Base-by-base conservation (phyloP, 92 coral and sea anemone species). In the Zoanthus sociatus region DNA sequence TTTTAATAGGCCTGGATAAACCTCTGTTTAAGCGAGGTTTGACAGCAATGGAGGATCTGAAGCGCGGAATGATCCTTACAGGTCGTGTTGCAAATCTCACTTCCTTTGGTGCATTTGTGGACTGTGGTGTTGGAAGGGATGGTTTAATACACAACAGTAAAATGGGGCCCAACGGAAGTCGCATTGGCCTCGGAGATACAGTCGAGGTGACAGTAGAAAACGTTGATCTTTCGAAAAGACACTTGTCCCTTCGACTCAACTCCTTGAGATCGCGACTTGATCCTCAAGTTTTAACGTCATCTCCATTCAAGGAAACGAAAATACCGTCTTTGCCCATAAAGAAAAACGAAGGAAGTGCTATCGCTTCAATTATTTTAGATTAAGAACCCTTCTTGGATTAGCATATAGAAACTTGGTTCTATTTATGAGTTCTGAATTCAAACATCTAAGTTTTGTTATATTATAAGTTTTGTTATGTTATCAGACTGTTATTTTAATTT, bases 41-140 rank as follows among this genome's bases (percentile, higher is more conserved):
- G 64, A 92, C 92, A 31, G 92, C 94, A 9, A 68, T 95, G 70
- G 89, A 92, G 77, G 98, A 95, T 78, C 82, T 97, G 13, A 82
- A 30, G 30, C 85, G 90, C 50, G 95, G 96, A 50, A 78, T 90
- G 32, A 81, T 76, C 68, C 86, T 95, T 11, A 84, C 98, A 17
- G 99, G 99, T 5, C 95, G 99, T 69, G 95, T 97, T 68, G 78
- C 94, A 4, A 97, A 97, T 53, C 93, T 97, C 79, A 97, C 98
- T 70, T 93, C 99, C 18, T 97, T 97, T 73, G 99, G 99, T 16
- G 98, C 99, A 5, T 97, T 97, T 87, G 98, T 97, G 15, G 99
- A 97, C 79, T 93, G 98, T 81, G 99, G 99, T 8, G 95, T 95
- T 0, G 98, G 98, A 33, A 90, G 90, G 21, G 92, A 90, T 71